Evolutionary conservation across 2,113 vertebrate genomes (phyloP).

Genomic region (Strix aluco): DNA sequence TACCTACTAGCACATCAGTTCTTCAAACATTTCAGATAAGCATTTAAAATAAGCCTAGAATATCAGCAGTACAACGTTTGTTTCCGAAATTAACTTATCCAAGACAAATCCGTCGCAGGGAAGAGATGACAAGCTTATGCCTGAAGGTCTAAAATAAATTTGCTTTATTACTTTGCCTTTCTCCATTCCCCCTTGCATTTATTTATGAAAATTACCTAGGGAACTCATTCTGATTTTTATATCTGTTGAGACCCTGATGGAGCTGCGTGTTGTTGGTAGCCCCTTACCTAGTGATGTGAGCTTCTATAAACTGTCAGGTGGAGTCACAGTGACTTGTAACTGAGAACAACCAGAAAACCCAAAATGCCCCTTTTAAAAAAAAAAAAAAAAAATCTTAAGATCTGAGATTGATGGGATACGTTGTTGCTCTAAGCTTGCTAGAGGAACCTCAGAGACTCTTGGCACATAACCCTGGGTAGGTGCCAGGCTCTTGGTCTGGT

Average conservation of each 20-base stretch:
- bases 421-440: background rate
- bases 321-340: background rate
- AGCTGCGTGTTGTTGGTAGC: background rate
- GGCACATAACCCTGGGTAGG: background rate
- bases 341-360: background rate
- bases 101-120: background rate
- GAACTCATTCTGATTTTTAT: background rate
- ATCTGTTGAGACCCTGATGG: background rate
- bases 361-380: background rate
- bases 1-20: background rate
- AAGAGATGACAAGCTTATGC: background rate
- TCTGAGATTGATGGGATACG: background rate
- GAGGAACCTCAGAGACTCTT: background rate
- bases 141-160: background rate
- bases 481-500: background rate
- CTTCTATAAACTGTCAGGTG: background rate
- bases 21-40: background rate
- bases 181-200: background rate
- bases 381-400: background rate
- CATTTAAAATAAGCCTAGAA: background rate
- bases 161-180: background rate
- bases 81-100: background rate
- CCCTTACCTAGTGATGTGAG: background rate
- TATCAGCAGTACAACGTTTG: background rate
- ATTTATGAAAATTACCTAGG: background rate